Conservation (phyloP, 2,113 vertebrate genomes). For the Procavia capensis region DNA sequence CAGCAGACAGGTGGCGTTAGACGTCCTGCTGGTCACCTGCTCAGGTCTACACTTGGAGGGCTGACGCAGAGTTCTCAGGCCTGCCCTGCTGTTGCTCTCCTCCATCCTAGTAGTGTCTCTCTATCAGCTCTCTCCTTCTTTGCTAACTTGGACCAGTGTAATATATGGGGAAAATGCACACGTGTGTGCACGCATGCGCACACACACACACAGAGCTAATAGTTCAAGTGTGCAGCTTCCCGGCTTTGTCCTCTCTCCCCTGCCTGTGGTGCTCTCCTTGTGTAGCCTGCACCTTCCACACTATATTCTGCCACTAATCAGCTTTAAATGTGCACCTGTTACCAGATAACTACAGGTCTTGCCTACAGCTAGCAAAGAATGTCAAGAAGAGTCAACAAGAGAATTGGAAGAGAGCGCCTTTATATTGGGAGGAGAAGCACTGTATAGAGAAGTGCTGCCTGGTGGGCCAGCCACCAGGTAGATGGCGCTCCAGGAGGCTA, state of each 20-base stretch:
- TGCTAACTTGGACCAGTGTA: not conserved
- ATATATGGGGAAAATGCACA: not conserved
- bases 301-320: not conserved
- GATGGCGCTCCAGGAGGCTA: too few relatives aligned
- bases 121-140: not conserved
- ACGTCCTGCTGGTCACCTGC: not conserved
- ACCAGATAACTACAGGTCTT: too few relatives aligned
- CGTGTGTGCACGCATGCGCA: too few relatives aligned
- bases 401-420: too few relatives aligned
- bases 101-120: not conserved
- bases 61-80: not conserved
- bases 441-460: too few relatives aligned
- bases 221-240: not conserved
- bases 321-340: not conserved
- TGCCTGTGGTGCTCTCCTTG: not conserved
- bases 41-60: not conserved
- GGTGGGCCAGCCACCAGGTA: too few relatives aligned
- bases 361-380: too few relatives aligned
- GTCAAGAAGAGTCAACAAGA: too few relatives aligned
- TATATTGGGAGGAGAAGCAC: too few relatives aligned
- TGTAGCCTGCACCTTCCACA: not conserved
- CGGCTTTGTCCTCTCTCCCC: not conserved
- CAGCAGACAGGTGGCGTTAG: not conserved
- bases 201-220: not conserved
- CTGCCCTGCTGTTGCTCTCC: not conserved